Percentiles rank a stretch among this genome's conserved stretches.
phyloP scores from a whole-genome alignment of 2,113 vertebrate genomes.

The Ancistrus triradiatus region DNA sequence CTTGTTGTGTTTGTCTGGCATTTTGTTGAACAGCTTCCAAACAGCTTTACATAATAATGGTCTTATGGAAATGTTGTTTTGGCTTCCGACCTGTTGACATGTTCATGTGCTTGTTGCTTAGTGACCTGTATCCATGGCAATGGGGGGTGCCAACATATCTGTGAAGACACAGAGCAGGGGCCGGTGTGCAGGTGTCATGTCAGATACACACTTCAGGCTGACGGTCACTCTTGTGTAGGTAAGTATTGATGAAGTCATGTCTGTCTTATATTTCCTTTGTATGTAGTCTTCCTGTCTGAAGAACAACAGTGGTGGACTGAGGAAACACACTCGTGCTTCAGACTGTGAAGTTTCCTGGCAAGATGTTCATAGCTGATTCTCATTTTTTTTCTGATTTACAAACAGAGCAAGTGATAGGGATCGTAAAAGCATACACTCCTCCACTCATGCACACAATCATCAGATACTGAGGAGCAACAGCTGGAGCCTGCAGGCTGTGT shows the following conservation, averaged over 20 bases:
- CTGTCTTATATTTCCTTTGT: background rate
- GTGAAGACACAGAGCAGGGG: conserved; percentile 85
- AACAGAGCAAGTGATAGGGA: conserved; percentile 50
- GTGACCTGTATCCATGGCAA: conserved; percentile 97
- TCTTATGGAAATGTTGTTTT: background rate
- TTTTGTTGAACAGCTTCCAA: no score
- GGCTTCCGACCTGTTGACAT: background rate
- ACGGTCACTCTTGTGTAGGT: conserved; percentile 89
- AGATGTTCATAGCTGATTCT: conserved; percentile 13
- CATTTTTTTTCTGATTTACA: conserved; percentile 37
- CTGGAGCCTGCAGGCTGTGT: conserved; percentile 45
- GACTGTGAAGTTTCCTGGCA: background rate
- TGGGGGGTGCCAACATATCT: conserved; percentile 92
- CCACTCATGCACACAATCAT: conserved; percentile 14
- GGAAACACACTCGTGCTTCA: background rate
- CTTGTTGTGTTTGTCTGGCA: no score
- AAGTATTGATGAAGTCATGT: conserved; percentile 54
- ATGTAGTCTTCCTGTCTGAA: background rate
- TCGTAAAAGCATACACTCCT: conserved; percentile 34
- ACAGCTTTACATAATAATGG: no score
- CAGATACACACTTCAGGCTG: conserved; percentile 79
- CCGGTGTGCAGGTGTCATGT: conserved; percentile 88
- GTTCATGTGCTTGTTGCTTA: conserved; percentile 53
- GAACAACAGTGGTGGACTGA: background rate
- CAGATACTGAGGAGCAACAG: conserved; percentile 48